Evolutionary conservation across 2,113 vertebrate genomes (phyloP).

Genomic region (Tragelaphus strepsiceros): DNA sequence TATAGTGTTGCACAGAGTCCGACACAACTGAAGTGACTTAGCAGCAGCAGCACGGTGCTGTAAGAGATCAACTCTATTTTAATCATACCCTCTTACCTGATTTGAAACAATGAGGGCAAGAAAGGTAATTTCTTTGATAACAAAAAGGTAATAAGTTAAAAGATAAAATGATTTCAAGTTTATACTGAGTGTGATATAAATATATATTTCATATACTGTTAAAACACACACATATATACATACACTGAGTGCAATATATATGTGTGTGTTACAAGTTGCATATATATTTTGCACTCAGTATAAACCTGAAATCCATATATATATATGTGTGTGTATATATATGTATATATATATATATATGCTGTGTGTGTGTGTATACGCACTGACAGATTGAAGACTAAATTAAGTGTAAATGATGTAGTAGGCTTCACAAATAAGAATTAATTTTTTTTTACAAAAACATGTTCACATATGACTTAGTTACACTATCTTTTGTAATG

Average conservation of each 20-base stretch:
- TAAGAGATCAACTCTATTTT: background rate
- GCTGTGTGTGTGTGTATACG: background rate
- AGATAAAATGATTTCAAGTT: constrained; percentile 32
- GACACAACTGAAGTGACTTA: too few relatives aligned
- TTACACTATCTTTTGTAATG: background rate
- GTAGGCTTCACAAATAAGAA: background rate
- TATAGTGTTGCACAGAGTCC: too few relatives aligned
- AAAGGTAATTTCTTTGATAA: constrained; percentile 43
- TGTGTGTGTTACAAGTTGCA: background rate
- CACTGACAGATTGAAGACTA: background rate
- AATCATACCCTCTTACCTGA: constrained; percentile 27
- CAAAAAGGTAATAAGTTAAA: constrained; percentile 6
- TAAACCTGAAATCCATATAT: background rate
- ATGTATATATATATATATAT: too few relatives aligned
- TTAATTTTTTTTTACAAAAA: background rate
- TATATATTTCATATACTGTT: background rate
- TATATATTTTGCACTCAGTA: background rate
- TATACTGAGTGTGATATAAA: background rate
- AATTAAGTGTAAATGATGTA: background rate
- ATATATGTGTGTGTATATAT: accelerated
- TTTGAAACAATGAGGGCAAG: constrained; percentile 4
- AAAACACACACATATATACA: background rate
- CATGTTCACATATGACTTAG: background rate
- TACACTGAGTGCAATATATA: background rate
- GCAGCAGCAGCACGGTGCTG: background rate